Base-by-base conservation (phyloP, 1,140 invertebrate species). In the Adelges cooleyi region DNA sequence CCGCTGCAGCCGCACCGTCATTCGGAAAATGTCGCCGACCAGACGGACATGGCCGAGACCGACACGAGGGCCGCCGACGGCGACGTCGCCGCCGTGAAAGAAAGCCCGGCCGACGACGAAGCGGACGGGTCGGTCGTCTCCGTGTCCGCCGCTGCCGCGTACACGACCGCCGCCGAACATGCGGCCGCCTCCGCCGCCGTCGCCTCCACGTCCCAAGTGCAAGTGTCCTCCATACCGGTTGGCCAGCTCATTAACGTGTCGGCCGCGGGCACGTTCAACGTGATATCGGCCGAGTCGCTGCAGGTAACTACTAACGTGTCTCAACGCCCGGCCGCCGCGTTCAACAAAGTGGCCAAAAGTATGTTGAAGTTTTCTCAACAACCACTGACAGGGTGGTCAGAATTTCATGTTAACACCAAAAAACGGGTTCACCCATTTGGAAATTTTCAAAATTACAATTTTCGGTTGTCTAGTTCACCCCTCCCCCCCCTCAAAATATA, bases 211-310 rank as follows among this genome's bases (percentile, higher is more conserved):
- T 76, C 72, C 74, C 73, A 49, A 13, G 84, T 86, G 40, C 84
- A 86, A 46, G 86, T 89, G 50, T 84, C 85, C 42, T 84, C 85
- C 29, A 73, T 89, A 69, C 86, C 86, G 18, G 86, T 89, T 62
- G 85, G 85, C 52, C 86, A 86, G 23, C 82, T 90, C 70, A 87
- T 89, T 70, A 82, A 86, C 42, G 79, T 80, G 54, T 73, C 77
- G 8, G 75, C 76, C 66, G 83, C 84, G 20, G 84, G 86, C 44
- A 84, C 87, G 27, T 90, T 88, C 75, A 90, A 89, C 77, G 86
- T 90, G 71, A 89, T 90, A 73, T 87, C 86, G 11, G 83, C 85
- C 9, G 88, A 90, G 69, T 86, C 89, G 71, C 75, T 90, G 69
- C 85, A 86, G 72, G 79, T 80, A 69, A 23, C 9, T 13, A n/a